Conservation (phyloP, 2,888 invertebrate species). For the Rhabditoides inermis region DNA sequence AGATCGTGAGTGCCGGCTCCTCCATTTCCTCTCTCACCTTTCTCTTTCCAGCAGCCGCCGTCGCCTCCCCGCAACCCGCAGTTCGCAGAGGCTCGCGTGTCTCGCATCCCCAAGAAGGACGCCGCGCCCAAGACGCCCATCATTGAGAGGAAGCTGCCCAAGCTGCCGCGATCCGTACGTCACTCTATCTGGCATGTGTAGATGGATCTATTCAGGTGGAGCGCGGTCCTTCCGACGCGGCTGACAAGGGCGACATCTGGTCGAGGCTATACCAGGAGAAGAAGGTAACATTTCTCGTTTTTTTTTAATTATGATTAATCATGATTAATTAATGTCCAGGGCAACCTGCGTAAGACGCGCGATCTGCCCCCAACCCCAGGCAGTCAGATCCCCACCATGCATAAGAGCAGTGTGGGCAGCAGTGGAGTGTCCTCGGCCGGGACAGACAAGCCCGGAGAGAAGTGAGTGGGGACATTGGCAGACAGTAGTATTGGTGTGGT, state of each 20-base stretch:
- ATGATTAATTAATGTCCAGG: no score
- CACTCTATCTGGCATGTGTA: slow-evolving; percentile 9
- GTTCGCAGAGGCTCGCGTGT: slow-evolving; percentile 29
- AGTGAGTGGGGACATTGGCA: no score
- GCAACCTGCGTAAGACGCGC: slow-evolving; percentile 25
- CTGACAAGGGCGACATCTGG: slow-evolving; percentile 28
- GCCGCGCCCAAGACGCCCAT: slow-evolving; percentile 33
- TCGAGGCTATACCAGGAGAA: slow-evolving; percentile 35
- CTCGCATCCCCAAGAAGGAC: slow-evolving; percentile 30
- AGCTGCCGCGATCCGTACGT: slow-evolving; percentile 18
- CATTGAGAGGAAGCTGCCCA: slow-evolving; percentile 29
- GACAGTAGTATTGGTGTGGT: no score
- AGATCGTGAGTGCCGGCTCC: no score
- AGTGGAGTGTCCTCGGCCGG: background rate
- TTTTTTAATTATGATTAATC: no score
- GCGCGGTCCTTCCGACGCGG: background rate
- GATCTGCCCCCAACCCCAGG: slow-evolving; percentile 9
- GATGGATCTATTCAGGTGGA: background rate
- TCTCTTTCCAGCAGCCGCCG: background rate
- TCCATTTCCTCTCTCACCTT: background rate
- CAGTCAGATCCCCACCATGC: slow-evolving; percentile 3
- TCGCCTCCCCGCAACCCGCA: slow-evolving; percentile 21
- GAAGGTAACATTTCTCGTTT: no score
- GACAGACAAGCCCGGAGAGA: background rate
- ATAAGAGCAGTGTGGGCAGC: slow-evolving; percentile 8